Percentiles rank a stretch among this genome's conserved stretches.
phyloP scores from a whole-genome alignment of 2,113 vertebrate species.

The Struthidea cinerea region DNA sequence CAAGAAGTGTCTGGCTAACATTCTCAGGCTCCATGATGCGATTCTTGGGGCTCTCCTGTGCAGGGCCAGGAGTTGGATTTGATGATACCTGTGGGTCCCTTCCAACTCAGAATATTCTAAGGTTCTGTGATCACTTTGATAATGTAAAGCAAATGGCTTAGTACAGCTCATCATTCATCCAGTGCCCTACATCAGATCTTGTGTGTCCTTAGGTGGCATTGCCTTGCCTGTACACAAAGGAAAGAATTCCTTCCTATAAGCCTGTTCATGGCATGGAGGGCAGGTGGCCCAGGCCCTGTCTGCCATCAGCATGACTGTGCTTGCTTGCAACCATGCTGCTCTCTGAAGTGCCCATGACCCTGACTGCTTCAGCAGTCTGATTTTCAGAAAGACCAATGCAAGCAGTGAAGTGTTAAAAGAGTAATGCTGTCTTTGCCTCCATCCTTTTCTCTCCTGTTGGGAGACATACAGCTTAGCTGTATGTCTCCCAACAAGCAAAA shows the following conservation, averaged over 20 bases:
- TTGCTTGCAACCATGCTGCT: background rate
- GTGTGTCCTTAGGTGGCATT: background rate
- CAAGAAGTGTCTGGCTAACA: background rate
- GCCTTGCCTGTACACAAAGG: background rate
- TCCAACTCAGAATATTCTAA: background rate
- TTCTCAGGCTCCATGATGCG: background rate
- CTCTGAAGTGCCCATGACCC: background rate
- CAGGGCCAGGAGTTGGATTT: background rate
- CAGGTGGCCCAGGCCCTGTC: background rate
- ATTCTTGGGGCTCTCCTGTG: background rate
- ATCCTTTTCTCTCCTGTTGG: background rate
- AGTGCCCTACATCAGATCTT: background rate
- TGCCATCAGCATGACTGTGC: background rate
- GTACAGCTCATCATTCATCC: background rate
- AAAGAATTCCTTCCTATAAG: background rate
- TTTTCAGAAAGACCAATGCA: background rate
- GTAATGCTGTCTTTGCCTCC: background rate
- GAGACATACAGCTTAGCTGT: background rate
- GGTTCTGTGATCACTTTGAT: background rate
- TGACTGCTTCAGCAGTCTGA: background rate
- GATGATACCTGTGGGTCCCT: background rate
- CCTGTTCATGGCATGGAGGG: fast-evolving
- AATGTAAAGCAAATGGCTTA: background rate
- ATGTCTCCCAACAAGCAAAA: background rate
- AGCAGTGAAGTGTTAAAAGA: background rate